Conservation (phyloP, 2,797 vertebrate species). For the Scolopax bukidnonensis region DNA sequence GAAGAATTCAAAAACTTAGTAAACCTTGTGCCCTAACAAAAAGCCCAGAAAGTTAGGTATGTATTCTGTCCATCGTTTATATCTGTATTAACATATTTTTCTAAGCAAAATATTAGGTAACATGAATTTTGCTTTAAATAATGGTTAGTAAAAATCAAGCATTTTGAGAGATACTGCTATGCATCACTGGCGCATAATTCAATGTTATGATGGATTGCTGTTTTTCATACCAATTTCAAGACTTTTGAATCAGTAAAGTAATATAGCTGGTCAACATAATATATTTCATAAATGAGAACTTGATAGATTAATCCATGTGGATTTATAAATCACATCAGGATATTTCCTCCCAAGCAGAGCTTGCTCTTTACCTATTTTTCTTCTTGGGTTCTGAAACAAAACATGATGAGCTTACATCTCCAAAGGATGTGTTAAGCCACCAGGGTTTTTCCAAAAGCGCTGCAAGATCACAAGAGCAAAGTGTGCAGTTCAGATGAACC, state of each 20-base stretch:
- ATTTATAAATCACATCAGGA: conserved; percentile 45
- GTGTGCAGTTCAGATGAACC: background rate
- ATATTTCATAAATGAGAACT: conserved; percentile 52
- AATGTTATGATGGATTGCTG: background rate
- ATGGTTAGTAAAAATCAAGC: background rate
- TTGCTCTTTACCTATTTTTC: conserved; percentile 18
- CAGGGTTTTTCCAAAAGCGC: background rate
- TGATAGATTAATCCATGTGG: conserved; percentile 21
- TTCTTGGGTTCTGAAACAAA: background rate
- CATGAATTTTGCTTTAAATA: background rate
- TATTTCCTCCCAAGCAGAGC: conserved; percentile 25
- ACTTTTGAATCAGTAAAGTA: conserved; percentile 10
- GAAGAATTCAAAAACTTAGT: conserved; percentile 30
- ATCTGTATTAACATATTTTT: conserved; percentile 44
- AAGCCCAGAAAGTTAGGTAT: conserved; percentile 15
- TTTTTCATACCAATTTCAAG: background rate
- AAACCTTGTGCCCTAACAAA: conserved; percentile 11
- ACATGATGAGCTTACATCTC: background rate
- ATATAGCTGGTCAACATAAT: conserved; percentile 25
- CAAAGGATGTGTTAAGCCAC: conserved; percentile 1
- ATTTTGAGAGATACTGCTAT: background rate
- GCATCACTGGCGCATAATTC: background rate
- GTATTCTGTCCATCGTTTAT: background rate
- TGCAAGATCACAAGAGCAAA: conserved; percentile 12
- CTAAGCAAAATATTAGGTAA: conserved; percentile 5